A percentile compares a stretch with the other conserved stretches of the same genome.
phyloP scores from a whole-genome alignment of 2,888 invertebrate species.

The Lacanobia oleracea region DNA sequence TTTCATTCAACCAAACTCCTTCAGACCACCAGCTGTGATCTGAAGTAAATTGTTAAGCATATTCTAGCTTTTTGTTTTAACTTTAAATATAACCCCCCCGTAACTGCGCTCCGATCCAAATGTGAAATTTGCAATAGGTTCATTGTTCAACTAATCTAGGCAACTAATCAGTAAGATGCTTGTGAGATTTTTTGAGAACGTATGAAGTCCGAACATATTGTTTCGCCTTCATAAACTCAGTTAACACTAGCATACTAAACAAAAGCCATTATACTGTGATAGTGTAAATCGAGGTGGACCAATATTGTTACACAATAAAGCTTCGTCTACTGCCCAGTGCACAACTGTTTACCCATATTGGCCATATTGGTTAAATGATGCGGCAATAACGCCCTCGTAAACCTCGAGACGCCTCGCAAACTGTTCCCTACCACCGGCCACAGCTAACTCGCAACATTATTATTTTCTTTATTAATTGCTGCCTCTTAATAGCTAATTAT shows the following conservation, averaged over 20 bases:
- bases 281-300: constrained; percentile 53
- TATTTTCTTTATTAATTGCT: constrained; percentile 46
- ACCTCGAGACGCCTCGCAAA: constrained; percentile 52
- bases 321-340: constrained; percentile 44
- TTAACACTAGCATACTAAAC: constrained; percentile 14
- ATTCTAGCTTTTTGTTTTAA: constrained; percentile 7
- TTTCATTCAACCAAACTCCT: neutral
- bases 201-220: neutral
- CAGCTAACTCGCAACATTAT: constrained; percentile 26
- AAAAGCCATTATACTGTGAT: constrained; percentile 30
- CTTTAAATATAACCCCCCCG: constrained; percentile 32
- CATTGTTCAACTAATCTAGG: neutral
- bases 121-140: neutral
- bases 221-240: neutral
- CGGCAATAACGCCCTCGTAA: constrained; percentile 58
- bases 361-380: constrained; percentile 64
- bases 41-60: constrained; percentile 1
- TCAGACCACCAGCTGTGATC: neutral
- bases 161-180: neutral
- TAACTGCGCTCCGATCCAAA: neutral
- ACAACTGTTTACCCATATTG: constrained; percentile 62
- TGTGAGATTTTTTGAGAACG: neutral
- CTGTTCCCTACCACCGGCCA: constrained; percentile 29
- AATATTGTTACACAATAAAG: constrained; percentile 60
- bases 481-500: constrained; percentile 39